These are phyloP conservation scores for Sterrhoptilus dennistouni DNA, from an alignment of 2,113 vertebrate species.

Conservation along the genomic window DNA sequence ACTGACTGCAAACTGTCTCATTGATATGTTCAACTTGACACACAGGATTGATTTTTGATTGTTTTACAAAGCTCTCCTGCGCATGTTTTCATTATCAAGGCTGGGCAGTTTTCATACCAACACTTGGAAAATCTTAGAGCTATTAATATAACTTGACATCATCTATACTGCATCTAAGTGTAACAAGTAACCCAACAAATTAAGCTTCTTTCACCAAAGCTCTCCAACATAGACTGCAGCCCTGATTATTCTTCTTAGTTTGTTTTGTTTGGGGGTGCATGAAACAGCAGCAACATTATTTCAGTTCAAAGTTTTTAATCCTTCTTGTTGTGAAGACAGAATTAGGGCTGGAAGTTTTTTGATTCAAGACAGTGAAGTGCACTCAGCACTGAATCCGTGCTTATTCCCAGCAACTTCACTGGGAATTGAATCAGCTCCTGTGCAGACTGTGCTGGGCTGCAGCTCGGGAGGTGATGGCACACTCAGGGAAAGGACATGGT, in stretches of 20 bases:
- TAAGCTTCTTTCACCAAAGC: constrained; percentile 12
- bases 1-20: constrained; percentile 55
- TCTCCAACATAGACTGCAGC: background rate
- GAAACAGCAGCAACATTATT: background rate
- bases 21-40: constrained; percentile 47
- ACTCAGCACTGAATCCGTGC: fast-evolving
- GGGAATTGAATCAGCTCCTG: fast-evolving
- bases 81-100: constrained; percentile 32
- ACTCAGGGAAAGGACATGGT: fast-evolving
- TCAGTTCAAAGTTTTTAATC: background rate
- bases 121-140: constrained; percentile 5
- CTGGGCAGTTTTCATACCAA: constrained; percentile 37
- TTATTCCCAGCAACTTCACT: fast-evolving
- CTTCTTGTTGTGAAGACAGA: background rate
- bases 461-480: background rate
- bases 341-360: background rate
- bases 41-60: constrained; percentile 49
- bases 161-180: constrained; percentile 12
- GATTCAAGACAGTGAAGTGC: background rate
- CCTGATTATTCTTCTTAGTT: background rate
- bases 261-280: background rate
- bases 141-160: constrained; percentile 40
- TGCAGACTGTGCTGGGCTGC: background rate
- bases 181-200: constrained; percentile 15
- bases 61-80: constrained; percentile 18